phyloP scores from a whole-genome alignment of 2,888 invertebrate genomes.

The Sphecodes monilicornis region DNA sequence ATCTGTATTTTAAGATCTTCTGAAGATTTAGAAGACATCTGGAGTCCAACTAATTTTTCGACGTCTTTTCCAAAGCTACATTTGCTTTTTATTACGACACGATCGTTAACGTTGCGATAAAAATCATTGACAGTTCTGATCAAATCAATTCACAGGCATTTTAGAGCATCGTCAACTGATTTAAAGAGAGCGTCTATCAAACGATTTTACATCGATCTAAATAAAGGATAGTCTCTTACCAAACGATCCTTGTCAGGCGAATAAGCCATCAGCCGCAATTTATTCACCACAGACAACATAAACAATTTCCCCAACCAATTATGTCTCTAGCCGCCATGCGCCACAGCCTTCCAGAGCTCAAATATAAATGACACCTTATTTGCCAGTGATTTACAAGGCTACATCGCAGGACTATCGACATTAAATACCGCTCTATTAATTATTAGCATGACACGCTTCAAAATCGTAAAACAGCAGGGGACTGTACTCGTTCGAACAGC shows the following conservation, averaged over 20 bases:
- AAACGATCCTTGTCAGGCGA: background rate
- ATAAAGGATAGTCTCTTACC: too few relatives aligned
- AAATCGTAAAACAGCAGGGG: background rate
- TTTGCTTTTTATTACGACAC: too few relatives aligned
- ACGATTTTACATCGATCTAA: too few relatives aligned
- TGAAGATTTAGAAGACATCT: too few relatives aligned
- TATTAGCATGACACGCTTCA: background rate
- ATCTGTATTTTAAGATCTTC: too few relatives aligned
- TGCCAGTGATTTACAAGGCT: background rate
- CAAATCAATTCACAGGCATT: too few relatives aligned
- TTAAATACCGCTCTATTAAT: background rate
- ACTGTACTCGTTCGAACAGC: background rate
- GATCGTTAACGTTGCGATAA: background rate
- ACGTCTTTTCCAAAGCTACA: too few relatives aligned
- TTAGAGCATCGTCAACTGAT: too few relatives aligned
- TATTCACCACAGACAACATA: background rate
- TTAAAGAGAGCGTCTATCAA: background rate
- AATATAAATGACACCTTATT: background rate
- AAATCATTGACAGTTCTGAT: background rate
- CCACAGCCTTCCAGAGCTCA: background rate
- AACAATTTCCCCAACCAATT: background rate
- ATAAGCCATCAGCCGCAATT: background rate
- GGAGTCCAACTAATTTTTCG: too few relatives aligned
- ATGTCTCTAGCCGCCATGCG: background rate
- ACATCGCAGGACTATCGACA: background rate